Evolutionary conservation across 2,797 vertebrate species (phyloP), one percentile per base, ranked within the genome.

Genomic region (Sandelia bainsii): DNA sequence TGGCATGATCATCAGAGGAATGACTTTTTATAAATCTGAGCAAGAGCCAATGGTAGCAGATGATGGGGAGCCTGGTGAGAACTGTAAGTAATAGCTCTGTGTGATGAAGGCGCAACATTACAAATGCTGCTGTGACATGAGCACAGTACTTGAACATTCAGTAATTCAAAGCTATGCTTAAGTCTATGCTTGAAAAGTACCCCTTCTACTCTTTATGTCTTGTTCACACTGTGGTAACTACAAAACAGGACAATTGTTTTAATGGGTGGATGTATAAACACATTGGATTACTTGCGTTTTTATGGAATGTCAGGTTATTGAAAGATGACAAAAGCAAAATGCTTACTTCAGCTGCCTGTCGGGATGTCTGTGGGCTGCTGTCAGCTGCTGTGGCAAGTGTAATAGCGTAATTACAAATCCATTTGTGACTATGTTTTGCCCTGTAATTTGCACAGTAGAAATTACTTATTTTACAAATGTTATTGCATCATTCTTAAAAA

Each of bases 1-100:
- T 6, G 91, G 90, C 71, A 94, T 97, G 52, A 93, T 98, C 57
- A 93, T 98, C 80, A 94, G 97, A 80, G 97, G 96, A 32, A 92
- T 99, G 87, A 99, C 97, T 50, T 99, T 97, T 90, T 99, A 99
- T 85, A 99, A 98, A 89, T 96, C 98, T 11, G 96, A 97, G 77
- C 94, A 94, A 20, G 87, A 93, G 60, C 85, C 82, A 0, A 91
- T 92, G 91, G 89, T 90, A 49, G 90, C 94, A 0, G 97, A 99
- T 59, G 96, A 96, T 0, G 95, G 95, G 0, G 96, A 98, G 65
- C 94, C 95, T 0, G 97, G 97, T 54, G 97, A 98, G 51, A 95
- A 93, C 69, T 93, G 98, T 99, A 90, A 69, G 67, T 60, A n/a
- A 3, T 17, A 32, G 42, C n/a, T 10, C 14, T 22, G 14, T 20